Conservation (phyloP, 2,113 vertebrate genomes). For the Numenius arquata region DNA sequence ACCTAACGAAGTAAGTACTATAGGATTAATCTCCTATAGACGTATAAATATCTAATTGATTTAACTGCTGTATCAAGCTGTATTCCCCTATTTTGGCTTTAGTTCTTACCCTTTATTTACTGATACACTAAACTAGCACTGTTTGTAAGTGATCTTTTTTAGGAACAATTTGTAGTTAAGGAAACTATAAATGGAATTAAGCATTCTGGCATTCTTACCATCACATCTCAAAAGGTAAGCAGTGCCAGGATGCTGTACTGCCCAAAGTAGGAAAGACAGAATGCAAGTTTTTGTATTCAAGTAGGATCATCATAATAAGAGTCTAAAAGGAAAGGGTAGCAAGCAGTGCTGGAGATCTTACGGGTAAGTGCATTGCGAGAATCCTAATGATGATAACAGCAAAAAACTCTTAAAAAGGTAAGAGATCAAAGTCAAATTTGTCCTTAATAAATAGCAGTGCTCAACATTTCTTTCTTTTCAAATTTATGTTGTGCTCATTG, state of each 20-base stretch:
- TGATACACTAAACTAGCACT: neutral
- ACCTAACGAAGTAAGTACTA: neutral
- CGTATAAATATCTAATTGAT: neutral
- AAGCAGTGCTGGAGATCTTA: neutral
- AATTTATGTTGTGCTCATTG: neutral
- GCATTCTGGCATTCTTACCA: neutral
- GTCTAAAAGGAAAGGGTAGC: neutral
- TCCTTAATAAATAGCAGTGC: neutral
- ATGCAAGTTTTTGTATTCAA: neutral
- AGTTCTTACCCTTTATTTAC: neutral
- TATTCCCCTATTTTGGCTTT: neutral
- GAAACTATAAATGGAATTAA: neutral
- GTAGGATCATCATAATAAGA: neutral
- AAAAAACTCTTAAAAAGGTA: neutral
- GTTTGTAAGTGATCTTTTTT: neutral
- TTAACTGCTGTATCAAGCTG: neutral
- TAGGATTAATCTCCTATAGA: neutral
- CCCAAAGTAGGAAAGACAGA: neutral
- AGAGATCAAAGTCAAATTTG: neutral
- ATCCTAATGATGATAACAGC: neutral
- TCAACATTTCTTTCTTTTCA: neutral
- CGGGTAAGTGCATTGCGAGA: neutral
- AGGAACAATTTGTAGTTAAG: neutral
- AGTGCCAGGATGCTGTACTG: neutral
- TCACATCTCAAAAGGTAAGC: neutral